Conservation (phyloP, 1,140 invertebrate species). For the Bilobella aurantiaca region DNA sequence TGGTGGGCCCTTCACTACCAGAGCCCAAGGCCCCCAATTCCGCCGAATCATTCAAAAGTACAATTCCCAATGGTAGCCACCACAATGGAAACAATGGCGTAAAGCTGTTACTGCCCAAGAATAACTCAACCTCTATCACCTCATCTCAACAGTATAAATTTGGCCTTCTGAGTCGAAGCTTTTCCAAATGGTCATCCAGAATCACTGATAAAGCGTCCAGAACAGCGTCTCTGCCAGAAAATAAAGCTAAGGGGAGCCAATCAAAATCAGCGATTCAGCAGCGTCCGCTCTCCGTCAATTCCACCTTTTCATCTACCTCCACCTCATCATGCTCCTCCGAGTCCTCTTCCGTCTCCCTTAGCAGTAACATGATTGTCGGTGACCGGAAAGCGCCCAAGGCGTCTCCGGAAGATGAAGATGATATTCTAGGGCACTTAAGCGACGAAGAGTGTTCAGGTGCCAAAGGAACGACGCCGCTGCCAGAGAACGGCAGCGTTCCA, state of each 20-base stretch:
- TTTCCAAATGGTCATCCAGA: conserved; percentile 14
- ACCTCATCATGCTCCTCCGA: conserved; percentile 46
- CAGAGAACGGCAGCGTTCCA: conserved; percentile 20
- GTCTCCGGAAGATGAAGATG: conserved; percentile 31
- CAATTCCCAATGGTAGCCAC: conserved; percentile 6
- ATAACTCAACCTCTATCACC: background rate
- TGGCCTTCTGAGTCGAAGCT: conserved; percentile 7
- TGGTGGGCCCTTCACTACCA: background rate
- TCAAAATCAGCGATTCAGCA: background rate
- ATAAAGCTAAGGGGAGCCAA: conserved; percentile 13
- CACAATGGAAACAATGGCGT: background rate
- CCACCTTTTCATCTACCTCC: conserved; percentile 65
- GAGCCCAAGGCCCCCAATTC: background rate
- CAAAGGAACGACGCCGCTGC: conserved; percentile 21
- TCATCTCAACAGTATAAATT: background rate
- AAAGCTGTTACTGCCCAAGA: conserved; percentile 15
- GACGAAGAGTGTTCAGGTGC: conserved; percentile 19
- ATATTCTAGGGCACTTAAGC: conserved; percentile 22
- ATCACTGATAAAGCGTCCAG: background rate
- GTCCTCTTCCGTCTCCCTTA: conserved; percentile 23
- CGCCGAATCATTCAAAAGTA: background rate
- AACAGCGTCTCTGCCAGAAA: conserved; percentile 17
- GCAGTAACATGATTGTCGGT: conserved; percentile 2
- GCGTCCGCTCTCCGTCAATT: conserved; percentile 67
- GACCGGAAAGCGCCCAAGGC: conserved; percentile 23